These are phyloP conservation scores for Standfussiana lucernea DNA, from an alignment of 2,888 invertebrate species.

Conservation along the genomic window DNA sequence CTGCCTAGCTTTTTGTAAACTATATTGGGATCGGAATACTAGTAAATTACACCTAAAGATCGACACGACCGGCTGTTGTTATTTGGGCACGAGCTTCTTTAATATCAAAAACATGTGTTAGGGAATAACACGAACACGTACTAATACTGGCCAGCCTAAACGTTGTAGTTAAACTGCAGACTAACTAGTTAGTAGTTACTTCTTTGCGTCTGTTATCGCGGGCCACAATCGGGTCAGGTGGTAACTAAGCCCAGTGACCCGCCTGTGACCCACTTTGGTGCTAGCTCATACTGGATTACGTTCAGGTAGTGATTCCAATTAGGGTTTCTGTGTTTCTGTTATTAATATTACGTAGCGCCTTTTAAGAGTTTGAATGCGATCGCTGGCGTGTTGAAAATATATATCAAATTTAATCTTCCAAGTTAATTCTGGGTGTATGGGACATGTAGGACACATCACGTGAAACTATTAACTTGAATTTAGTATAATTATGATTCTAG, in stretches of 20 bases:
- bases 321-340: not conserved
- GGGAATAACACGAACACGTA: not conserved
- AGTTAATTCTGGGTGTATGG: too few relatives aligned
- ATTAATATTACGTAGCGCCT: not conserved
- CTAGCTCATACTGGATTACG: slow-evolving; percentile 29
- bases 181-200: slow-evolving; percentile 24
- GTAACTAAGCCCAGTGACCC: slow-evolving; percentile 46
- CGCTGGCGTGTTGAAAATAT: not conserved
- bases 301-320: slow-evolving; percentile 30
- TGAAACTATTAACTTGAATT: too few relatives aligned
- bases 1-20: too few relatives aligned
- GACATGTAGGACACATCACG: too few relatives aligned
- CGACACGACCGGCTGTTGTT: too few relatives aligned
- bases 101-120: not conserved
- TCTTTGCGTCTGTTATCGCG: slow-evolving; percentile 43
- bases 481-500: too few relatives aligned
- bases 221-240: slow-evolving; percentile 43
- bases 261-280: slow-evolving; percentile 39
- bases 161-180: not conserved
- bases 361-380: not conserved
- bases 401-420: too few relatives aligned
- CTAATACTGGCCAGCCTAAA: not conserved
- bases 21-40: too few relatives aligned
- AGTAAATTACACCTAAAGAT: too few relatives aligned
- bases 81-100: too few relatives aligned